Conservation (phyloP, 37 sponge, comb jelly and placozoan genomes). For the Amphimedon queenslandica region DNA sequence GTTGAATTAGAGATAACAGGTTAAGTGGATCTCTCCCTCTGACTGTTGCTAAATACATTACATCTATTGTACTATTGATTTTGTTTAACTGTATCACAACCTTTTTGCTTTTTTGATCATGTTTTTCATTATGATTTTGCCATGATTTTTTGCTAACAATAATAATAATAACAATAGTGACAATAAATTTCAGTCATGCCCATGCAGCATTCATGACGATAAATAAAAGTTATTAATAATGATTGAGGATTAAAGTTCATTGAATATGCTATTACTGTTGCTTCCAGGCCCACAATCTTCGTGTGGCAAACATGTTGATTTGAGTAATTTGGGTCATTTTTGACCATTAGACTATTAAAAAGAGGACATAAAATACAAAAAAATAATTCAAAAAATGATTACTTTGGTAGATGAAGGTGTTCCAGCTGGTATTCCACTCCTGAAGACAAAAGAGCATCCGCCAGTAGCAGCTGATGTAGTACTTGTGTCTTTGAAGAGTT, state of each 20-base stretch:
- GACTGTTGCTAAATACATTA: neutral
- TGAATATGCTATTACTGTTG: too few relatives aligned
- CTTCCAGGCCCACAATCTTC: too few relatives aligned
- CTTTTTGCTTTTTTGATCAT: neutral
- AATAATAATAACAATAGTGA: neutral
- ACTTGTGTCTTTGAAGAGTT: conserved; percentile 29
- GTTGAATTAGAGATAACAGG: too few relatives aligned
- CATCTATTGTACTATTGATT: neutral
- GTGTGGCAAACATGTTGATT: conserved; percentile 2
- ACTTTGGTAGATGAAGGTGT: neutral
- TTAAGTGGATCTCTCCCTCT: neutral
- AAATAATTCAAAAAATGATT: neutral
- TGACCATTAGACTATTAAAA: neutral
- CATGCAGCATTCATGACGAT: too few relatives aligned
- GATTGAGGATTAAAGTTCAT: too few relatives aligned
- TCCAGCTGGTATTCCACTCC: conserved; percentile 11
- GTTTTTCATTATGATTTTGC: neutral
- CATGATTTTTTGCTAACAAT: too few relatives aligned
- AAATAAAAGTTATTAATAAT: too few relatives aligned
- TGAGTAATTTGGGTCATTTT: conserved; percentile 23
- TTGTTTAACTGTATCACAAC: too few relatives aligned
- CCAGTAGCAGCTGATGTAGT: conserved; percentile 14
- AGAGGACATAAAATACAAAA: neutral
- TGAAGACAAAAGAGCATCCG: conserved; percentile 61
- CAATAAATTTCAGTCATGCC: too few relatives aligned